Base-by-base conservation (phyloP, 2,797 vertebrate species). In the Moxostoma hubbsi region DNA sequence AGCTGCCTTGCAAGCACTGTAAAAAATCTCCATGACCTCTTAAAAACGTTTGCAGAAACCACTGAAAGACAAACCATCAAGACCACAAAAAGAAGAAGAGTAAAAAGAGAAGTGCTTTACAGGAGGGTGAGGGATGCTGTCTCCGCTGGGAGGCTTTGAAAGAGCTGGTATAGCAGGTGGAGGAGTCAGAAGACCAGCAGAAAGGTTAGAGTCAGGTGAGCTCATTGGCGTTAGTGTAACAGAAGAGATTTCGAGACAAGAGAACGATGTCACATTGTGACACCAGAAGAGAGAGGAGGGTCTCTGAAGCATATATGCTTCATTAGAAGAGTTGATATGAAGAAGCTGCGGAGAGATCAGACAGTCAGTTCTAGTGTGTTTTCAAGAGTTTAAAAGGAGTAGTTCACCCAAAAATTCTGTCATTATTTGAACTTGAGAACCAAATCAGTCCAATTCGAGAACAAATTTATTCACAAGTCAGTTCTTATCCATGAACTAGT, bases 221-320 rank as follows among this genome's bases (percentile, higher is more conserved):
- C 93, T 96, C 95, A 95, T 94, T 85, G 95, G 94, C 79, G 95
- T 95, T 91, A 97, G 93, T 72, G 95, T 95, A 91, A 97, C 92
- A 84, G 97, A 97, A 90, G 95, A 96, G 90, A 94, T 95, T 91
- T 96, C 95, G 93, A 96, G 92, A 93, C 93, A 97, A 88, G 96
- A 95, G 89, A 95, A 86, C 65, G 95, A 95, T 84, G 85, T 95
- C 91, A 95, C 87, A 90, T 89, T 95, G 91, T 92, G 94, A 92
- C 87, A 93, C 96, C 96, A 97, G 94, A 96, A 95, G 94, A 96
- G 95, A 90, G 95, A 90, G 82, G 94, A 94, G 68, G 94, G 94
- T 91, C 95, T 95, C 90, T 94, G 93, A 93, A 94, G 93, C 90
- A 93, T 90, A 83, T 93, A 95, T 80, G 93, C 93, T 85, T 96